Evolutionary conservation across 2,888 invertebrate species (phyloP).

Genomic region (Plebejus argus): DNA sequence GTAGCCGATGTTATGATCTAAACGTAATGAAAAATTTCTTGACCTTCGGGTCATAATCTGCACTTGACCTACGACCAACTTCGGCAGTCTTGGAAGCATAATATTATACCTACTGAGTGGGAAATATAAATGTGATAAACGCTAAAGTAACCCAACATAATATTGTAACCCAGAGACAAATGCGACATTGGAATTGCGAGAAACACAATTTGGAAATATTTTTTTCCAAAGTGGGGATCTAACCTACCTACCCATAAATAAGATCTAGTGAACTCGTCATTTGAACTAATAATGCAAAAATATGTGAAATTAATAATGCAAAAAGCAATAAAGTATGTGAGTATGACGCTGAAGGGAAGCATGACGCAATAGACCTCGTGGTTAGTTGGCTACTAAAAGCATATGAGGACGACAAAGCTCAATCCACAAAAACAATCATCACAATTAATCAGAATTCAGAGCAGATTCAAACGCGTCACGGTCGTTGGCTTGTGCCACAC

Average conservation of each 20-base stretch:
- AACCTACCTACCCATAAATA: too few species aligned
- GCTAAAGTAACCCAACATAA: too few species aligned
- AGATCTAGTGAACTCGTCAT: too few species aligned
- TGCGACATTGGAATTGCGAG: too few species aligned
- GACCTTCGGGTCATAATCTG: not conserved
- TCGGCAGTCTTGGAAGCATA: not conserved
- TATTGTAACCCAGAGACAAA: too few species aligned
- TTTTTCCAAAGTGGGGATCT: too few species aligned
- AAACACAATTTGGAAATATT: too few species aligned
- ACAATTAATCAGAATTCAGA: not conserved
- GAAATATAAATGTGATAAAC: too few species aligned
- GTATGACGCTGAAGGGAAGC: not conserved
- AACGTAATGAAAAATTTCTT: not conserved
- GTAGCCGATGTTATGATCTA: not conserved
- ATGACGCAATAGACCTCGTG: not conserved
- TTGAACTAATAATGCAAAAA: not conserved
- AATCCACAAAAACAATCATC: not conserved
- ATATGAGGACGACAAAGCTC: not conserved
- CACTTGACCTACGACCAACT: not conserved
- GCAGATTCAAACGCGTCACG: constrained; percentile 12
- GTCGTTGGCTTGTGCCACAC: constrained; percentile 49
- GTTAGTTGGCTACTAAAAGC: not conserved
- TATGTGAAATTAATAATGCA: not conserved
- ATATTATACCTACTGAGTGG: not conserved
- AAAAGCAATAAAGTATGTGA: constrained; percentile 1